Evolutionary conservation across 2,797 vertebrate genomes (phyloP).

Genomic region (Hypotaenidia philippensis): DNA sequence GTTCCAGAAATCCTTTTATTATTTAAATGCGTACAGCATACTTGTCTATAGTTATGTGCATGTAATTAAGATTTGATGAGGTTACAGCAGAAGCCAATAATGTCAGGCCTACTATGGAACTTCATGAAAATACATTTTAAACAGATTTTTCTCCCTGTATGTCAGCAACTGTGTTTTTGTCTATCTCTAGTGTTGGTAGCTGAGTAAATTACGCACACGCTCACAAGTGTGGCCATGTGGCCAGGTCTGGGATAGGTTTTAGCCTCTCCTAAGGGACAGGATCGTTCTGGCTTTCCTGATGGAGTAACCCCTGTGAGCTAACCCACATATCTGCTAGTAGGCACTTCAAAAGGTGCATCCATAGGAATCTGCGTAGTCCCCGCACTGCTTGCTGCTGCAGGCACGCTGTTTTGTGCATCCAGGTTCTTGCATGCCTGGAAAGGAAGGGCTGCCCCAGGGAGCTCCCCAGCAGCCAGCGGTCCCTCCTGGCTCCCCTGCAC

Average conservation of each 20-base stretch:
- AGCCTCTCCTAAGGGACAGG: neutral
- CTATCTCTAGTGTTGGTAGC: neutral
- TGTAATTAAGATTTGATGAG: neutral
- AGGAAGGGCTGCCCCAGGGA: neutral
- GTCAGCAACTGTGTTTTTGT: neutral
- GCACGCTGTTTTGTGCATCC: neutral
- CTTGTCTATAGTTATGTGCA: neutral
- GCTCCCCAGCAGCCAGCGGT: accelerated
- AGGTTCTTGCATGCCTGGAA: neutral
- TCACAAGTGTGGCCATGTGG: neutral
- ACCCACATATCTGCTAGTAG: no score
- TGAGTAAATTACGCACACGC: neutral
- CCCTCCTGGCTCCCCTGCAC: neutral
- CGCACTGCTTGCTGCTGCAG: accelerated
- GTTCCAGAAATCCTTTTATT: constrained; percentile 17
- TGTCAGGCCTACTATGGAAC: neutral
- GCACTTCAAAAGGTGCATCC: no score
- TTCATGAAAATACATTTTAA: neutral
- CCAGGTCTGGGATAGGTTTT: neutral
- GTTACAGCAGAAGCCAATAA: neutral
- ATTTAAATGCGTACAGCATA: neutral
- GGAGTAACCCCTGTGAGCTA: neutral
- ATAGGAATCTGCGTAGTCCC: accelerated
- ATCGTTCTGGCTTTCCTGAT: neutral
- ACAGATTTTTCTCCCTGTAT: neutral